Conservation (phyloP, 2,113 vertebrate species). For the Emydocephalus ijimae region DNA sequence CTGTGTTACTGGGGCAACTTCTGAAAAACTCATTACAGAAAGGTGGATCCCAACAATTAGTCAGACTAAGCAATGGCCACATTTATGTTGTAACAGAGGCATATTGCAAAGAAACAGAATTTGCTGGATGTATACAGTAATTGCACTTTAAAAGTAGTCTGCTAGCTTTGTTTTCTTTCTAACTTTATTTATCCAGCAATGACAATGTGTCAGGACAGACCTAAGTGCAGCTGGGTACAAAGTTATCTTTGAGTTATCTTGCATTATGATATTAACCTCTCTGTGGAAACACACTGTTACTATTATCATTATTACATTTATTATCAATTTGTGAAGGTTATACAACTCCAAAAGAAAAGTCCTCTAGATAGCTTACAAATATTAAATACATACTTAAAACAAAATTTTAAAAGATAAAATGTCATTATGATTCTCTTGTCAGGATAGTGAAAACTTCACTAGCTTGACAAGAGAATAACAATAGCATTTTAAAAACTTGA, state of each 20-base stretch:
- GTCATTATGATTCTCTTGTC: background rate
- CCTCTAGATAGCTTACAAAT: background rate
- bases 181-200: conserved; percentile 45
- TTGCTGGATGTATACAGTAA: conserved; percentile 62
- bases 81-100: conserved; percentile 12
- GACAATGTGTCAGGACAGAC: conserved; percentile 56
- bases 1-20: conserved; percentile 76
- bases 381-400: background rate
- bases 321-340: background rate
- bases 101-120: conserved; percentile 65
- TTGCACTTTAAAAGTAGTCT: background rate
- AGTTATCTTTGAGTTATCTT: conserved; percentile 40
- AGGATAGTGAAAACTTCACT: background rate
- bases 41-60: conserved; percentile 79
- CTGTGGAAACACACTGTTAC: background rate
- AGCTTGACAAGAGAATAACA: background rate
- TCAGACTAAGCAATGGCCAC: conserved; percentile 43
- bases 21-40: conserved; percentile 82
- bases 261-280: conserved; percentile 4
- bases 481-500: background rate
- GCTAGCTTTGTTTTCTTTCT: background rate
- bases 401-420: background rate
- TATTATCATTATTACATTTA: background rate
- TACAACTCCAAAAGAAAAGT: background rate
- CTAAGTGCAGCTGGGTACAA: conserved; percentile 53